Evolutionary conservation across 2,888 invertebrate species (phyloP), one percentile per base, ranked within the genome.

Genomic region (Mesorhabditis spiculigera): DNA sequence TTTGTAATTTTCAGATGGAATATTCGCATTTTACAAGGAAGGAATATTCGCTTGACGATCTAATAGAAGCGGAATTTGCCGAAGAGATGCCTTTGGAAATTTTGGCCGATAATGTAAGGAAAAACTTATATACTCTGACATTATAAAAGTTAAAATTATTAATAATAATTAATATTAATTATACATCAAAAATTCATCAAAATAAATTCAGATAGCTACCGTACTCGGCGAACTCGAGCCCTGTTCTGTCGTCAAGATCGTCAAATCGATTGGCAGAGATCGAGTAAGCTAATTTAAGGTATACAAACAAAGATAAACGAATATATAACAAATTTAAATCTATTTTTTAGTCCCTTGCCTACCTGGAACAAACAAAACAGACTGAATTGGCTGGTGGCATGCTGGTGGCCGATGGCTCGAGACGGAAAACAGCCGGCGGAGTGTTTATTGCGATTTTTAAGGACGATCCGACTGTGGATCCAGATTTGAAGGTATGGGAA

Each of bases 371-470:
- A 62, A 82, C 82, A 13, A 73, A 77, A 63, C 73, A 80, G 65
- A 66, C 80, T 4, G 85, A 85, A 69, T 65, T 72, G 43, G 70
- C 66, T 5, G 85, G 84, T 5, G 85, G 85, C 42, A 77, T 84
- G 79, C 74, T 76, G 69, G 78, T 79, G 6, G 65, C 71, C 4
- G 79, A 82, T 65, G 76, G 77, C 10, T 70, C 70, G n/a, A 75
- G 80, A 63, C 71, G 79, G 75, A 62, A 78, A 66, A 84, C 85
- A 42, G 82, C 85, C 6, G 85, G 85, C 43, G 85, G 85, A 3
- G 83, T 86, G 10, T 85, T 81, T 73, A 77, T 85, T 13, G 70
- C 71, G 4, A 70, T 82, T 41, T 75, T 81, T 72, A 80, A 78
- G 69, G 68, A 72, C 68, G 74, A 78, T 63, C 42, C 73, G 1